A percentile compares a stretch with the other conserved stretches of the same genome.
These are phyloP conservation scores for Hypanus sabinus DNA, from an alignment of 2,113 vertebrate genomes.

Conservation along the genomic window DNA sequence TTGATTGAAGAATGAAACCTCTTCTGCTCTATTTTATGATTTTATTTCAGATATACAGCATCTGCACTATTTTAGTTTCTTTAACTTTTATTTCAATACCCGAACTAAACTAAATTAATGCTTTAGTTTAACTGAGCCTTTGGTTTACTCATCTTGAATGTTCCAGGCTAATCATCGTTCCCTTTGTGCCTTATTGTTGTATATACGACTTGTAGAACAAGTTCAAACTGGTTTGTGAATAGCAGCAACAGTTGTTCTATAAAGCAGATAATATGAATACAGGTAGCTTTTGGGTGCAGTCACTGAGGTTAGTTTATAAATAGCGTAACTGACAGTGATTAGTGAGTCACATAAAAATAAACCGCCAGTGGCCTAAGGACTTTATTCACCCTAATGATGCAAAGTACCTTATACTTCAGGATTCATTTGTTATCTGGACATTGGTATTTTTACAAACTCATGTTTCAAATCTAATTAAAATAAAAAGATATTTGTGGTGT, in stretches of 20 bases:
- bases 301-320: constrained; percentile 19
- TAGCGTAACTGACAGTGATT: constrained; percentile 16
- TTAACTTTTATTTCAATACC: background rate
- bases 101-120: too few species aligned
- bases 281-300: background rate
- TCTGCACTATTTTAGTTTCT: too few species aligned
- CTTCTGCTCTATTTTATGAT: too few species aligned
- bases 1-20: too few species aligned
- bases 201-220: background rate
- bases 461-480: background rate
- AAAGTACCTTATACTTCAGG: background rate
- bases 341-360: constrained; percentile 23
- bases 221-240: background rate
- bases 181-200: background rate
- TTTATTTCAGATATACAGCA: too few species aligned
- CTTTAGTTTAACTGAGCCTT: background rate
- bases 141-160: background rate
- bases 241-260: background rate
- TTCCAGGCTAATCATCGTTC: background rate
- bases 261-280: constrained; percentile 14
- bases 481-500: background rate
- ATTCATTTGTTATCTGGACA: constrained; percentile 5
- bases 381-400: constrained; percentile 27
- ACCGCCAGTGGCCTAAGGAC: constrained; percentile 9
- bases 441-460: background rate